phyloP scores from a whole-genome alignment of 2,797 vertebrate species.

The Notolepis coatsorum region DNA sequence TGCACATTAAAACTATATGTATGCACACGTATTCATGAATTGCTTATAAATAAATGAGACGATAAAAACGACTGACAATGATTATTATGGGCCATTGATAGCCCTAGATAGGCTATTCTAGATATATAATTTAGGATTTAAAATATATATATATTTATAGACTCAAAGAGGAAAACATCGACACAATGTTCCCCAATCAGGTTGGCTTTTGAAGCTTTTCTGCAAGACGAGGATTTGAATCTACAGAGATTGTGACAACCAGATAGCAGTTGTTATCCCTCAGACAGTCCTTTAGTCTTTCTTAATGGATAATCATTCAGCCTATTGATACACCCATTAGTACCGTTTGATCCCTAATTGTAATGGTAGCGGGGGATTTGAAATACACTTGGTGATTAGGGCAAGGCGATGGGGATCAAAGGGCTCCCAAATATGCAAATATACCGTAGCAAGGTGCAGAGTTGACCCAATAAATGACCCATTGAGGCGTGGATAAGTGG shows the following conservation, averaged over 20 bases:
- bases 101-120: too few relatives aligned
- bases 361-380: slow-evolving; percentile 53
- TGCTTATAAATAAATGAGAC: too few relatives aligned
- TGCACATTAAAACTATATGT: too few relatives aligned
- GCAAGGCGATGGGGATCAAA: slow-evolving; percentile 64
- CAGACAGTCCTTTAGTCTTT: slow-evolving; percentile 19
- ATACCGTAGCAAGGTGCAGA: slow-evolving; percentile 41
- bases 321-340: slow-evolving; percentile 45
- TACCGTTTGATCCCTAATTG: slow-evolving; percentile 48
- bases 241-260: background rate
- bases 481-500: slow-evolving; percentile 48
- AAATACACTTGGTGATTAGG: slow-evolving; percentile 68
- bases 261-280: background rate
- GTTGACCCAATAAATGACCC: slow-evolving; percentile 70
- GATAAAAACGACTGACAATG: too few relatives aligned
- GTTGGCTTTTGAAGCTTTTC: too few relatives aligned
- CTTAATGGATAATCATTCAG: slow-evolving; percentile 38
- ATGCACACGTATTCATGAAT: too few relatives aligned
- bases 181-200: too few relatives aligned
- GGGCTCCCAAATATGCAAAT: slow-evolving; percentile 53
- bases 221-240: too few relatives aligned
- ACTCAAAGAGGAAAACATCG: too few relatives aligned
- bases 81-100: too few relatives aligned
- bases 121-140: too few relatives aligned
- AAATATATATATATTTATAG: too few relatives aligned